Conservation (phyloP, 2,888 invertebrate species). For the Torymus auratus region DNA sequence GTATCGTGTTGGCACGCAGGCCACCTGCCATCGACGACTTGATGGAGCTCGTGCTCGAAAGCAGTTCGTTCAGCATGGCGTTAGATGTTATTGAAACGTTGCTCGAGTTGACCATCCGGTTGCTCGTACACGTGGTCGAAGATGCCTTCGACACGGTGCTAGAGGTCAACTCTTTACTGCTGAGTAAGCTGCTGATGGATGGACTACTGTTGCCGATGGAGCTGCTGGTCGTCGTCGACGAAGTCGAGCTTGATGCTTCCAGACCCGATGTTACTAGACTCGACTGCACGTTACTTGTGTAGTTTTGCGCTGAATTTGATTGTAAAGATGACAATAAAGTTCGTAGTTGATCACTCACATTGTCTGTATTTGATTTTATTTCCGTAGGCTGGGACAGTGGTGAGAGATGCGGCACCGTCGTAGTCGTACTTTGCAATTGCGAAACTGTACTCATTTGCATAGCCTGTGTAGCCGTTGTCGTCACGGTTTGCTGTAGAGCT, state of each 20-base stretch:
- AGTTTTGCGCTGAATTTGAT: constrained; percentile 75
- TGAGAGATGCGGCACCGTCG: constrained; percentile 83
- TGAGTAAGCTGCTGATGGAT: background rate
- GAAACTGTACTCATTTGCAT: constrained; percentile 67
- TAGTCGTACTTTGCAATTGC: constrained; percentile 72
- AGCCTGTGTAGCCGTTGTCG: constrained; percentile 43
- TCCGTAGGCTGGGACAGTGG: constrained; percentile 86
- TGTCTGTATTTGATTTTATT: constrained; percentile 84
- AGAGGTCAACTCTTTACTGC: background rate
- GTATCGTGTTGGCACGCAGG: constrained; percentile 67
- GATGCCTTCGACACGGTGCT: constrained; percentile 15
- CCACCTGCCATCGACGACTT: constrained; percentile 70
- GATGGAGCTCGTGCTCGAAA: constrained; percentile 71
- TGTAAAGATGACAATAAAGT: constrained; percentile 83
- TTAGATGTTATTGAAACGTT: constrained; percentile 72
- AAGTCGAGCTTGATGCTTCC: constrained; percentile 50
- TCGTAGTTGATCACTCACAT: constrained; percentile 83
- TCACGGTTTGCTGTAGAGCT: constrained; percentile 41
- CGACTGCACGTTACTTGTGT: constrained; percentile 77
- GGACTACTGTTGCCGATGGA: constrained; percentile 23
- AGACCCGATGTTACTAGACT: constrained; percentile 69
- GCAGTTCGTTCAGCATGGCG: constrained; percentile 75
- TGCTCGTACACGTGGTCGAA: background rate
- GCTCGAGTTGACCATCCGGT: constrained; percentile 51
- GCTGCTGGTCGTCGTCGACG: constrained; percentile 66